Percentiles rank a stretch among this genome's conserved stretches.
These are phyloP conservation scores for Andricus quercusramuli DNA, from an alignment of 2,888 invertebrate species.

Conservation along the genomic window DNA sequence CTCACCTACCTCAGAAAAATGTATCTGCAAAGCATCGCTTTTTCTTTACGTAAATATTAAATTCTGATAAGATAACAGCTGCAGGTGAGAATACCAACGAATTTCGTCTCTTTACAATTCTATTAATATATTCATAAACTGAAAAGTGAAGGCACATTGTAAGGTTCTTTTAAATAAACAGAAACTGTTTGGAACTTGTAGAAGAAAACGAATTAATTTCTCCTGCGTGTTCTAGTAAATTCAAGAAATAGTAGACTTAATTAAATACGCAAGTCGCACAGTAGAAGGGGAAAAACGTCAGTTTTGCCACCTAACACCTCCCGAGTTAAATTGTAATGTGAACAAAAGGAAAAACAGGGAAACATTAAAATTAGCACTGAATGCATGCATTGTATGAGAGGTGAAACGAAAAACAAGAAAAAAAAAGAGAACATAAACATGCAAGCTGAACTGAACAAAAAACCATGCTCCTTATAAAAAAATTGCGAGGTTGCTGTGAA, in stretches of 20 bases:
- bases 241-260: background rate
- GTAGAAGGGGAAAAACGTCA: background rate
- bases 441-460: slow-evolving; percentile 9
- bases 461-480: background rate
- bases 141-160: background rate
- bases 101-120: background rate
- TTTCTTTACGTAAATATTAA: too few relatives aligned
- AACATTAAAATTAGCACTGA: background rate
- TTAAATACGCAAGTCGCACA: background rate
- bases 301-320: slow-evolving; percentile 64
- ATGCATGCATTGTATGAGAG: slow-evolving; percentile 5
- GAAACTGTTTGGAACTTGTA: background rate
- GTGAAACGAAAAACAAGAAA: background rate
- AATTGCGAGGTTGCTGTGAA: too few relatives aligned
- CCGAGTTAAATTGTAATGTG: slow-evolving; percentile 49
- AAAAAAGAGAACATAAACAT: background rate
- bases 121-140: background rate
- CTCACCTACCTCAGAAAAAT: too few relatives aligned
- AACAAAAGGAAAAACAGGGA: slow-evolving; percentile 10
- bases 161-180: background rate
- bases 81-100: background rate
- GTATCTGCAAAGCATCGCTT: too few relatives aligned
- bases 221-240: background rate
- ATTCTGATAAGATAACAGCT: too few relatives aligned
- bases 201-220: too few relatives aligned